Evolutionary conservation across 2,797 vertebrate genomes (phyloP).

Genomic region (Epinephelus coioides): DNA sequence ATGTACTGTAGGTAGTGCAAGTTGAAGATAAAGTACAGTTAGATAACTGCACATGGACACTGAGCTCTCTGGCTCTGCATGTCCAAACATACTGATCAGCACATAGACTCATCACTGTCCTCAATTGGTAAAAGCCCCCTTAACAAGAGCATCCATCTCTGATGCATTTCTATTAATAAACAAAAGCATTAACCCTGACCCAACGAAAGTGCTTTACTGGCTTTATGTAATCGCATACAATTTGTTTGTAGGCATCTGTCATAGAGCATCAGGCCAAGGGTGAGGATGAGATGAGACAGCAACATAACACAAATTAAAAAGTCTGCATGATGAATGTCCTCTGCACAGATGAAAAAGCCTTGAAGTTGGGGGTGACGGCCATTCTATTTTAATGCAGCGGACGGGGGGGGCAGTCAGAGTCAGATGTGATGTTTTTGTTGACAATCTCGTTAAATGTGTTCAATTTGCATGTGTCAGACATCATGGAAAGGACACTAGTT

Average conservation of each 20-base stretch:
- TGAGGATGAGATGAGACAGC: slow-evolving; percentile 73
- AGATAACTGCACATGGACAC: slow-evolving; percentile 11
- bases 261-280: slow-evolving; percentile 59
- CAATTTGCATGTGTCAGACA: slow-evolving; percentile 65
- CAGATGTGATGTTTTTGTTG: slow-evolving; percentile 63
- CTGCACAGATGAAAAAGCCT: slow-evolving; percentile 56
- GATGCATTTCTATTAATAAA: slow-evolving; percentile 75
- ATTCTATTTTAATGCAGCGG: slow-evolving; percentile 51
- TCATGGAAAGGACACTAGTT: slow-evolving; percentile 67
- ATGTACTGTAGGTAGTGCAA: neutral
- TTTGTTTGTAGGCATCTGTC: slow-evolving; percentile 75
- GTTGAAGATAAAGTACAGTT: neutral
- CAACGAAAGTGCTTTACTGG: slow-evolving; percentile 56
- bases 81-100: slow-evolving; percentile 43
- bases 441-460: slow-evolving; percentile 57
- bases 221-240: slow-evolving; percentile 72
- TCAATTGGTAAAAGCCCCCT: slow-evolving; percentile 55
- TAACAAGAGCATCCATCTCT: slow-evolving; percentile 54
- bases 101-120: slow-evolving; percentile 40
- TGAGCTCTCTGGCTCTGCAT: slow-evolving; percentile 14
- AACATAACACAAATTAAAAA: slow-evolving; percentile 75
- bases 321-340: slow-evolving; percentile 69
- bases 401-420: slow-evolving; percentile 10
- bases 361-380: slow-evolving; percentile 34
- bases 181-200: slow-evolving; percentile 77